Percentiles rank a stretch among this genome's conserved stretches.
Conservation (phyloP, 2,888 invertebrate genomes). For the Troides oblongomaculatus region DNA sequence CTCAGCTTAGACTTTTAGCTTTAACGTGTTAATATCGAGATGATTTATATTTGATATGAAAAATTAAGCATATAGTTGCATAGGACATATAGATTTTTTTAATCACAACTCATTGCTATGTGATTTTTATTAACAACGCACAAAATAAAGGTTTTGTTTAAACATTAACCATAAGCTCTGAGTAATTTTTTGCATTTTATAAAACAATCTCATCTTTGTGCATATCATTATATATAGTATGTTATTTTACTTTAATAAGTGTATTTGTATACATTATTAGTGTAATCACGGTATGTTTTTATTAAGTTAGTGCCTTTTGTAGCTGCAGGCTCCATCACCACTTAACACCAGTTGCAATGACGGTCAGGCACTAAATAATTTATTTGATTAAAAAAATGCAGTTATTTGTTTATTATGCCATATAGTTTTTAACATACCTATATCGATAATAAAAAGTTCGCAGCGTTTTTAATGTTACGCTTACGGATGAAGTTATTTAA, state of each 20-base stretch:
- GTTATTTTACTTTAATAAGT: conserved; percentile 6
- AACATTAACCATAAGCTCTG: background rate
- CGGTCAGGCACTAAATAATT: no score
- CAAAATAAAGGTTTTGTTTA: background rate
- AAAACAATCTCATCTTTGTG: conserved; percentile 1
- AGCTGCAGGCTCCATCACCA: no score
- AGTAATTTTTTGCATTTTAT: background rate
- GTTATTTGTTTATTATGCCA: conserved; percentile 22
- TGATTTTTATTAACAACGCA: background rate
- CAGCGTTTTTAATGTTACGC: background rate
- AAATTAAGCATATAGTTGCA: background rate
- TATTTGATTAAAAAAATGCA: background rate
- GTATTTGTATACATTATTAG: background rate
- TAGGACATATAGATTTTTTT: conserved; percentile 1
- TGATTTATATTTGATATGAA: conserved; percentile 24
- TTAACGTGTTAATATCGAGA: conserved; percentile 7
- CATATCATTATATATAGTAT: conserved; percentile 15
- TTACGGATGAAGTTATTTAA: background rate
- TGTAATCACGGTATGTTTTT: background rate
- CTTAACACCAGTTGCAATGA: no score
- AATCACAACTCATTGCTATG: background rate
- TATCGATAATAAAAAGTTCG: background rate
- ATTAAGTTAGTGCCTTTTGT: no score
- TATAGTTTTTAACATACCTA: conserved; percentile 14
- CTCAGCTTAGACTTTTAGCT: conserved; percentile 23